phyloP scores from a whole-genome alignment of 2,888 invertebrate species.

The Coenonympha arcania region DNA sequence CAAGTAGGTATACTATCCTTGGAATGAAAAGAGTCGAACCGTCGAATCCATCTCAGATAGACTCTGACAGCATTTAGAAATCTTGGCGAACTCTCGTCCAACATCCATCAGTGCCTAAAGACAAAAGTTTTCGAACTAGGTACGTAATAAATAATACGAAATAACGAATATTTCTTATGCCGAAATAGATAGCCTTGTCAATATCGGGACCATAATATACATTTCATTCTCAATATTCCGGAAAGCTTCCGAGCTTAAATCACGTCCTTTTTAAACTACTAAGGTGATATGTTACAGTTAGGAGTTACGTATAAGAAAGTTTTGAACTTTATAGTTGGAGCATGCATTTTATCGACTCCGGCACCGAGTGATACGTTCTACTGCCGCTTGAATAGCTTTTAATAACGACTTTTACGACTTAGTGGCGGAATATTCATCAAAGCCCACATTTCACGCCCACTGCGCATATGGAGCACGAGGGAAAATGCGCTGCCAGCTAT shows the following conservation, averaged over 20 bases:
- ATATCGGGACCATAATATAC: slow-evolving; percentile 10
- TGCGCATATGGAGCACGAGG: no score
- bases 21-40: no score
- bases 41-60: no score
- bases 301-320: slow-evolving; percentile 18
- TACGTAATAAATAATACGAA: neutral
- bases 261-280: slow-evolving; percentile 20
- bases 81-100: neutral
- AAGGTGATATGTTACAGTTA: slow-evolving; percentile 18
- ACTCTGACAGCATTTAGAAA: no score
- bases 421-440: neutral
- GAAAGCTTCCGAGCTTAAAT: slow-evolving; percentile 17
- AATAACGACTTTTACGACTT: neutral
- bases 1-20: no score
- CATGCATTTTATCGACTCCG: slow-evolving; percentile 16
- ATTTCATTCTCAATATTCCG: slow-evolving; percentile 11
- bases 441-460: no score
- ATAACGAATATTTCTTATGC: slow-evolving; percentile 9
- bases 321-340: slow-evolving; percentile 20
- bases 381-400: slow-evolving; percentile 11
- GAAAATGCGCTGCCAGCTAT: no score
- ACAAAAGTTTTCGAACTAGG: neutral
- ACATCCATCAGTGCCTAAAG: no score
- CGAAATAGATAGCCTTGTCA: slow-evolving; percentile 12
- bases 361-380: slow-evolving; percentile 13